phyloP scores from a whole-genome alignment of 1,140 invertebrate species.

The Homarus americanus region DNA sequence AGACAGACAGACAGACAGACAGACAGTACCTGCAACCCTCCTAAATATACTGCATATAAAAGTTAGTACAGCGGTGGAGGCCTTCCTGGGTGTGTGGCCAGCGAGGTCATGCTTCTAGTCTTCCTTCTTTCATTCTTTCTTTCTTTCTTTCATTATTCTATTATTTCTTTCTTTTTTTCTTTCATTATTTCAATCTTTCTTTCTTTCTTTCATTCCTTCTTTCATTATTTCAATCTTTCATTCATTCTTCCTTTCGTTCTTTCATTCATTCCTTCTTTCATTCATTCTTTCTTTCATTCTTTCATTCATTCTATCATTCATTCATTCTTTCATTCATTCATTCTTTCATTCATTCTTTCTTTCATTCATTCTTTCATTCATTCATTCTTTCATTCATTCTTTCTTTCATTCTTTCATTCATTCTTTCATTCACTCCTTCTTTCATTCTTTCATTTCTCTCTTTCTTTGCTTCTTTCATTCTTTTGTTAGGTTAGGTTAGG shows the following conservation, averaged over 20 bases:
- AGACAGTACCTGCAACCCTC: too few relatives aligned
- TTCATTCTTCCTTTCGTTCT: neutral
- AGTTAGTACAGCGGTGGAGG: too few relatives aligned
- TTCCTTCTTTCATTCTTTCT: slow-evolving; percentile 64
- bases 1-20: too few relatives aligned
- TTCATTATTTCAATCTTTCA: neutral
- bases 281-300: neutral
- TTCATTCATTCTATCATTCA: neutral
- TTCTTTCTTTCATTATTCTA: neutral
- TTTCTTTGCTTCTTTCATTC: too few relatives aligned
- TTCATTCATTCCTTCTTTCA: neutral
- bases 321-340: neutral
- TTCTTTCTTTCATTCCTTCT: neutral
- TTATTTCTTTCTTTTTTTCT: neutral
- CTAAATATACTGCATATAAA: too few relatives aligned
- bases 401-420: neutral
- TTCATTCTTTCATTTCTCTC: too few relatives aligned
- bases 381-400: neutral
- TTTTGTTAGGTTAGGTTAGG: too few relatives aligned
- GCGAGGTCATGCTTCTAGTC: too few relatives aligned
- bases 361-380: neutral
- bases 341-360: neutral
- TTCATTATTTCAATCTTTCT: neutral
- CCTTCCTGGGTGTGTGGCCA: too few relatives aligned
- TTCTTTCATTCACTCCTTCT: too few relatives aligned